phyloP scores from a whole-genome alignment of 64 coral and sea anemone genomes.

The Orbicella faveolata region DNA sequence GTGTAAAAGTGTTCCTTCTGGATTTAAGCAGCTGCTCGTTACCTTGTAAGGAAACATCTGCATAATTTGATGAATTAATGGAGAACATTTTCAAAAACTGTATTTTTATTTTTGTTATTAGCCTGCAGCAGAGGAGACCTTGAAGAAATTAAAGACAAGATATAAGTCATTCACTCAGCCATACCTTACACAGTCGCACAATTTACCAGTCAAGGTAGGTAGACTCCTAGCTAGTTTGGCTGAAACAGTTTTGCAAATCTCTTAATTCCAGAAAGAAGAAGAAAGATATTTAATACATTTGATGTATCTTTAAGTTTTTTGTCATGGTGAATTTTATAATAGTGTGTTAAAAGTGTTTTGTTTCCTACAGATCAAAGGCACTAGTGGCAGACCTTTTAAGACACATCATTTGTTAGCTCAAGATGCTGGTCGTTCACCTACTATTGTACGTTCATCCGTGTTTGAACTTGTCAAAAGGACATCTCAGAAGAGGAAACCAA shows the following conservation, averaged over 20 bases:
- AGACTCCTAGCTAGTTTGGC: not conserved
- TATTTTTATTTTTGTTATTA: not conserved
- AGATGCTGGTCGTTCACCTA: conserved; percentile 88
- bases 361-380: conserved; percentile 44
- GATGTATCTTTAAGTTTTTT: no score
- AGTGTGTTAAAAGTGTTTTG: not conserved
- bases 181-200: not conserved
- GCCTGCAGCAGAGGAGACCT: conserved; percentile 74
- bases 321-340: no score
- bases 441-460: conserved; percentile 76
- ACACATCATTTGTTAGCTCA: conserved; percentile 70
- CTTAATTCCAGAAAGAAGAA: not conserved
- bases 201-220: conserved; percentile 27
- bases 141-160: conserved; percentile 94
- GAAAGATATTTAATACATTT: not conserved
- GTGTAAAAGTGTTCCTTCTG: no score
- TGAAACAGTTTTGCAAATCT: not conserved
- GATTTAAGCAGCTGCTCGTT: no score
- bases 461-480: conserved; percentile 97
- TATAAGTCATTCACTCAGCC: conserved; percentile 72
- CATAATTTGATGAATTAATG: no score
- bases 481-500: conserved; percentile 87
- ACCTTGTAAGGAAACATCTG: no score
- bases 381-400: conserved; percentile 72
- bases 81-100: no score